Percentiles rank a stretch among this genome's conserved stretches.
These are phyloP conservation scores for Drosophila monieri DNA, from an alignment of 2,888 invertebrate genomes.

Conservation along the genomic window DNA sequence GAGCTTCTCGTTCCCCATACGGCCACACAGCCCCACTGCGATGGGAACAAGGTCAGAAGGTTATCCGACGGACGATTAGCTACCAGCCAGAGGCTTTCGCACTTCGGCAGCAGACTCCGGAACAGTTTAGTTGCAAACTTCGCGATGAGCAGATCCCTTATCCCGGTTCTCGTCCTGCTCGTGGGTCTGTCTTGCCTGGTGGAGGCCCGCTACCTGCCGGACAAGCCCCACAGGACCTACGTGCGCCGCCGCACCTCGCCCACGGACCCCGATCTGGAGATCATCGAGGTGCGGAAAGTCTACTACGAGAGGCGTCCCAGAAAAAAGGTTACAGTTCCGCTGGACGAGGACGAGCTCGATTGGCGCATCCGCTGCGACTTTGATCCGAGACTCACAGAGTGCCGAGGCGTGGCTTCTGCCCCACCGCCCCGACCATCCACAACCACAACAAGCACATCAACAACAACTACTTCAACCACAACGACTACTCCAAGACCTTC, in stretches of 20 bases:
- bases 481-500: not conserved
- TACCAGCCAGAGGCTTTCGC: not conserved
- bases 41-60: conserved; percentile 30
- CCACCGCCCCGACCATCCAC: not conserved
- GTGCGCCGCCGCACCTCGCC: conserved; percentile 50
- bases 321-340: conserved; percentile 19
- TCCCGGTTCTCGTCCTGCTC: conserved; percentile 11
- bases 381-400: conserved; percentile 57
- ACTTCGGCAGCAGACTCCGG: not conserved
- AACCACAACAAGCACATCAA: not conserved
- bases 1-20: not conserved
- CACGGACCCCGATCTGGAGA: conserved; percentile 43
- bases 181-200: conserved; percentile 18
- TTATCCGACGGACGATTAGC: conserved; percentile 40
- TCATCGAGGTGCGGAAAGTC: conserved; percentile 66
- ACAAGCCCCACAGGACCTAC: conserved; percentile 43
- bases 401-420: conserved; percentile 14
- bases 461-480: not conserved
- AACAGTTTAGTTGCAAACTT: conserved; percentile 25
- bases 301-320: conserved; percentile 48
- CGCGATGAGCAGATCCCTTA: conserved; percentile 37
- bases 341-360: conserved; percentile 66
- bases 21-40: not conserved
- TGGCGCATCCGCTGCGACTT: conserved; percentile 71
- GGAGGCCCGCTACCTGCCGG: conserved; percentile 19